Percentiles rank a stretch among this genome's conserved stretches.
Evolutionary conservation across 2,888 invertebrate genomes (phyloP).

Genomic region (Macrophya alboannulata): DNA sequence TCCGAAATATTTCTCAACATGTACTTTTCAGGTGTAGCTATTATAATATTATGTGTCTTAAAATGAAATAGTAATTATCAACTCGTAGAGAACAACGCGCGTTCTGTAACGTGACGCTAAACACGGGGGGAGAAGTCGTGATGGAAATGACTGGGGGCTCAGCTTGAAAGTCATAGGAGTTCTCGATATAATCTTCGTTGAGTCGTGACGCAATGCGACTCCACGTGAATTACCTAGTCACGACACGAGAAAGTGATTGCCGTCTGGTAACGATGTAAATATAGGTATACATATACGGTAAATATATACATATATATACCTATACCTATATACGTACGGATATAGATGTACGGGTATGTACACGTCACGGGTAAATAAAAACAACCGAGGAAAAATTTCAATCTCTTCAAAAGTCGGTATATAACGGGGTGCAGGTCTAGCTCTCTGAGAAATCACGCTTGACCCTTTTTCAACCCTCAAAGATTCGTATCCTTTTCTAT

Average conservation of each 20-base stretch:
- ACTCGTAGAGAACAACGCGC: background rate
- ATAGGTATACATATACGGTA: constrained; percentile 12
- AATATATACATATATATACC: constrained; percentile 12
- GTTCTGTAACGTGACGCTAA: constrained; percentile 22
- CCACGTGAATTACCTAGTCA: constrained; percentile 50
- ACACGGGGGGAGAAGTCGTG: constrained; percentile 35
- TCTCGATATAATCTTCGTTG: constrained; percentile 53
- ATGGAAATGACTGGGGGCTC: constrained; percentile 51
- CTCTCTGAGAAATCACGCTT: constrained; percentile 51
- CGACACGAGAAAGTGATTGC: constrained; percentile 54
- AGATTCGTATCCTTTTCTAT: constrained; percentile 49
- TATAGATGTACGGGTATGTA: background rate
- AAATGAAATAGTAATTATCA: constrained; percentile 34
- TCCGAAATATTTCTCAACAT: background rate
- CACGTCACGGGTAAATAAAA: constrained; percentile 23
- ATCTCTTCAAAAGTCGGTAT: constrained; percentile 38
- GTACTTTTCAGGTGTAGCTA: background rate
- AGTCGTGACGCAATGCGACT: constrained; percentile 56
- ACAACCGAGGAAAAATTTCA: constrained; percentile 31
- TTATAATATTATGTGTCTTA: background rate
- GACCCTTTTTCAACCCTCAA: constrained; percentile 55
- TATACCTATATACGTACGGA: background rate
- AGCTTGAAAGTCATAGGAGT: constrained; percentile 52
- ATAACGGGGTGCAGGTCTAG: background rate
- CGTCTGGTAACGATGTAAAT: constrained; percentile 50